Evolutionary conservation across 2,797 vertebrate genomes (phyloP).

Genomic region (Sandelia bainsii): DNA sequence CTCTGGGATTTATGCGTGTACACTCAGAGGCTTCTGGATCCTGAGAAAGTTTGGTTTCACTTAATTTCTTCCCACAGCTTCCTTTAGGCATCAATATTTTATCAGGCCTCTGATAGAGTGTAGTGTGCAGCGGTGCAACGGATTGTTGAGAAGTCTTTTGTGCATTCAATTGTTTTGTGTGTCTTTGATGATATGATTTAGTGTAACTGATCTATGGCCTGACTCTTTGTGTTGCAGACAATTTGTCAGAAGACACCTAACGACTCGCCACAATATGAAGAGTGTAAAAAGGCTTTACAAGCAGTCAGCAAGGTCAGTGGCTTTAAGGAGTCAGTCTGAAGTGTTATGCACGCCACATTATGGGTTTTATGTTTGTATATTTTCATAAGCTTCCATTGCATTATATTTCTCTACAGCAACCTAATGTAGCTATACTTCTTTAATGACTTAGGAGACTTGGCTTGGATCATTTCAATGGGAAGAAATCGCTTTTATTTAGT

Average conservation of each 20-base stretch:
- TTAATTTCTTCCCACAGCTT: slow-evolving; percentile 70
- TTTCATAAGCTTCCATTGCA: neutral
- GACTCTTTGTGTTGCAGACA: slow-evolving; percentile 86
- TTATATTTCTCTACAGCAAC: neutral
- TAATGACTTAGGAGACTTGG: neutral
- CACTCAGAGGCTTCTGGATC: slow-evolving; percentile 69
- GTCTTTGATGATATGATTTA: neutral
- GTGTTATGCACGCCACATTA: neutral
- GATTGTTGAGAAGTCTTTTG: neutral
- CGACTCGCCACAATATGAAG: slow-evolving; percentile 88
- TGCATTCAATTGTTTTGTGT: neutral
- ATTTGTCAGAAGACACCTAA: slow-evolving; percentile 97
- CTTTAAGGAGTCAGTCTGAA: neutral
- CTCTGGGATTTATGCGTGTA: slow-evolving; percentile 61
- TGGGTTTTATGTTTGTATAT: neutral
- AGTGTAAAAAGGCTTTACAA: slow-evolving; percentile 91
- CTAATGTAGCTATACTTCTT: neutral
- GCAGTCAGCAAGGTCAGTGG: slow-evolving; percentile 93
- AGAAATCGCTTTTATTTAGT: too few relatives aligned
- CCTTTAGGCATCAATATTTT: slow-evolving; percentile 19
- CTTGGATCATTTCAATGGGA: too few relatives aligned
- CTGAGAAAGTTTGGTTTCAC: slow-evolving; percentile 80
- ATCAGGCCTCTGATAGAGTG: slow-evolving; percentile 34
- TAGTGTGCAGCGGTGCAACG: slow-evolving; percentile 4
- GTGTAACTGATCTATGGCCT: neutral